Evolutionary conservation across 2,113 vertebrate species (phyloP).

Genomic region (Limanda limanda): DNA sequence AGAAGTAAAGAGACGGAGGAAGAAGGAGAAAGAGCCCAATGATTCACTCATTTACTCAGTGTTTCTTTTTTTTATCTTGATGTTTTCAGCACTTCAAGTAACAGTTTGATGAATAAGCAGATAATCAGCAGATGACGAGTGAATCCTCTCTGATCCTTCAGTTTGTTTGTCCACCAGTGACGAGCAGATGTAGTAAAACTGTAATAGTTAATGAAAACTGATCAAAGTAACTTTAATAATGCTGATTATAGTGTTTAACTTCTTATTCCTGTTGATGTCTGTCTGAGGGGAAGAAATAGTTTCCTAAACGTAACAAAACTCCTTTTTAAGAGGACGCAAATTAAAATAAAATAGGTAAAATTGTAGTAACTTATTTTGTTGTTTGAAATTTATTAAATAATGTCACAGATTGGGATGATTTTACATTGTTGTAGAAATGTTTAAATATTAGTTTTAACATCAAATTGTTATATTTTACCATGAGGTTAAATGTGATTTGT

Average conservation of each 20-base stretch:
- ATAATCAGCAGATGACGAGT: conserved; percentile 5
- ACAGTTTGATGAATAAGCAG: conserved; percentile 26
- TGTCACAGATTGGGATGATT: no score
- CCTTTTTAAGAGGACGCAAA: no score
- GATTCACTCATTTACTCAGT: conserved; percentile 31
- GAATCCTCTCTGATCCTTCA: neutral
- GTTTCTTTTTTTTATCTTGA: neutral
- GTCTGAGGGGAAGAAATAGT: no score
- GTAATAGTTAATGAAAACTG: neutral
- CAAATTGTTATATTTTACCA: no score
- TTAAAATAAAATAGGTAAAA: no score
- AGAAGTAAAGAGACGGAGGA: neutral
- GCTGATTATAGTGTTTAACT: neutral
- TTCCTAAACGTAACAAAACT: no score
- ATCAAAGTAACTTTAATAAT: neutral
- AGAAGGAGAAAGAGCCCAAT: neutral
- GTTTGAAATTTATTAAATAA: no score
- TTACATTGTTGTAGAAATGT: no score
- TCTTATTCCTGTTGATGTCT: neutral
- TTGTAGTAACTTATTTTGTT: no score
- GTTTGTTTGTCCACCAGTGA: neutral
- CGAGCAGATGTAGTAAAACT: neutral
- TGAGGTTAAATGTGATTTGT: no score
- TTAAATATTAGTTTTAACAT: no score
- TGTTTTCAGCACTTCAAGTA: conserved; percentile 6